Percentiles rank a stretch among this genome's conserved stretches.
Evolutionary conservation across 2,113 vertebrate species (phyloP).

Genomic region (Microtus pennsylvanicus): DNA sequence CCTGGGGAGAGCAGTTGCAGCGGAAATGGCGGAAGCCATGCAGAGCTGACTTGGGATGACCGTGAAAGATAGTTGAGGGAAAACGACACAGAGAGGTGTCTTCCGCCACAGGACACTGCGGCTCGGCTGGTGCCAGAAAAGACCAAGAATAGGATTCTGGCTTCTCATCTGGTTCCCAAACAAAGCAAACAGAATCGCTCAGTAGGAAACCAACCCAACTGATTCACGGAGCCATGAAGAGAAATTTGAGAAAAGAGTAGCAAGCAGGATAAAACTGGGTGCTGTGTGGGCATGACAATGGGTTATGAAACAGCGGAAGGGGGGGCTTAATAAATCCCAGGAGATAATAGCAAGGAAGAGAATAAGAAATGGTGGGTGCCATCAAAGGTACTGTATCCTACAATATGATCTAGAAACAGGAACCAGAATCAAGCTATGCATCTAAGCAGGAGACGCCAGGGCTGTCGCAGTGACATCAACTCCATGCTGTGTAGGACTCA

Average conservation of each 20-base stretch:
- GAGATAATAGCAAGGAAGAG: background rate
- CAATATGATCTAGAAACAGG: background rate
- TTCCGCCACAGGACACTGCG: background rate
- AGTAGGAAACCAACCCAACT: background rate
- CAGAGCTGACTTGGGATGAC: too few species aligned
- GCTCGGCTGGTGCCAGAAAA: background rate
- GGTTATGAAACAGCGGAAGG: background rate
- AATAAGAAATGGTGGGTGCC: background rate
- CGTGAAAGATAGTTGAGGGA: background rate
- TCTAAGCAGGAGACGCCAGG: background rate
- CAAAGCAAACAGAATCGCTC: background rate
- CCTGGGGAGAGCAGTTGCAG: background rate
- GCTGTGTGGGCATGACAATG: background rate
- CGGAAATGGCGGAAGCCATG: background rate
- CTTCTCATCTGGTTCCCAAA: background rate
- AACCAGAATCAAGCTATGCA: background rate
- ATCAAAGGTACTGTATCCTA: background rate
- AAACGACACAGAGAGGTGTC: background rate
- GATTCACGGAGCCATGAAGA: slow-evolving; percentile 1
- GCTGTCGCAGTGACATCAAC: background rate
- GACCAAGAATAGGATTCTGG: background rate
- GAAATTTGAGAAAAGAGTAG: background rate
- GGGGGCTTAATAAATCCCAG: background rate
- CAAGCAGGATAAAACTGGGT: slow-evolving; percentile 33
- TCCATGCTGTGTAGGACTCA: background rate